Evolutionary conservation across 2,888 invertebrate species (phyloP), one percentile per base, ranked within the genome.

Genomic region (Andricus quercusramuli): DNA sequence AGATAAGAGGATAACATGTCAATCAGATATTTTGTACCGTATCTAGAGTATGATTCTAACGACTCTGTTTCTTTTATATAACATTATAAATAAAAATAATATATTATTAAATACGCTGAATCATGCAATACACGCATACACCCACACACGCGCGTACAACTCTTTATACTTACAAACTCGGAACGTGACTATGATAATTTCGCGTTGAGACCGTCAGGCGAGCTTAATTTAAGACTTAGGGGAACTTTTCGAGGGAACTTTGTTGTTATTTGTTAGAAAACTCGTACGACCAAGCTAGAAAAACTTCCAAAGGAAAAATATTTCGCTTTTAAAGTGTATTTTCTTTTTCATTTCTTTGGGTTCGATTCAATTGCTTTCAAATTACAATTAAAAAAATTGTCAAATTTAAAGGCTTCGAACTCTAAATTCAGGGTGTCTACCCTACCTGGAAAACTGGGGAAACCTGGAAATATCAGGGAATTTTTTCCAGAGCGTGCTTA

Each of bases 1-100:
- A 78, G 17, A 82, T 37, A 9, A 80, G 83, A 82, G 79, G 78
- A 83, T 82, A 88, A 85, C 88, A 86, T 86, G 89, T 88, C 88
- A 89, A 90, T 91, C 88, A 87, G 87, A 90, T 90, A 90, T 91
- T 91, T 90, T 91, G 84, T 90, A 89, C 86, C 77, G 86, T 86
- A 85, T 85, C 83, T 88, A 88, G 85, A 74, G 29, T 70, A 51
- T 74, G 47, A 51, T 82, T 85, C 82, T 84, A 81, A 83, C 84
- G 79, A 83, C 67, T 85, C 78, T 68, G 79, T 82, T 85, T 83
- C 70, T 79, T 84, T 85, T 85, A 81, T 80, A 82, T 78, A 79
- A 29, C 62, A 51, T 25, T 78, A 56, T 81, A 79, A 68, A 80
- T 83, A 84, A 78, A 80, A 74, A 79, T 59, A 78, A 77, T 77